These are phyloP conservation scores for Lumbricus terrestris DNA, from an alignment of 2,888 invertebrate genomes.

Conservation along the genomic window DNA sequence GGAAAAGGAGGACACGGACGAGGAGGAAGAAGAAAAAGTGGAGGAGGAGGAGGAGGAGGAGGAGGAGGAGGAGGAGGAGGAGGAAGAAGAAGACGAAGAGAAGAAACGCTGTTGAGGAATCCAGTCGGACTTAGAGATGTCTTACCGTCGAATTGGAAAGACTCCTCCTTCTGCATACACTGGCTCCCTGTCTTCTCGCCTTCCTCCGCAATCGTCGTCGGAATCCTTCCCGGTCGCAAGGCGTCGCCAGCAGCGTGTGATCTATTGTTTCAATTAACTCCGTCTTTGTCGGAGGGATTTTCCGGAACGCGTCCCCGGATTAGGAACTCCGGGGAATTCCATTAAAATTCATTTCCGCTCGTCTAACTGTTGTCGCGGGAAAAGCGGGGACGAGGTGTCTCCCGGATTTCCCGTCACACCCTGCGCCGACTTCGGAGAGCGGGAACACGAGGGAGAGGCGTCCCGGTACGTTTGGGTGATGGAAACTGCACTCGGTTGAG, in stretches of 20 bases:
- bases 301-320: background rate
- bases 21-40: background rate
- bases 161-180: background rate
- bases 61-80: background rate
- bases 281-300: background rate
- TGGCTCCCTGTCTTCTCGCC: background rate
- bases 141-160: background rate
- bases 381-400: background rate
- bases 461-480: background rate
- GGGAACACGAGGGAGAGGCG: background rate
- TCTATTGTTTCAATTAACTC: background rate
- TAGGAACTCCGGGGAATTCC: background rate
- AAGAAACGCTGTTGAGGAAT: background rate
- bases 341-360: conserved; percentile 3
- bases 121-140: background rate
- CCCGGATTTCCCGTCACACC: conserved; percentile 3
- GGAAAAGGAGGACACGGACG: background rate
- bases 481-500: background rate
- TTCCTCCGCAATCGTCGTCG: background rate
- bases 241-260: conserved; percentile 3
- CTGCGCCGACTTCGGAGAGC: background rate
- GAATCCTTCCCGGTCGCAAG: background rate
- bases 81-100: no score
- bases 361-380: background rate
- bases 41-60: background rate